A percentile compares a stretch with the other conserved stretches of the same genome.
Conservation (phyloP, 2,888 invertebrate genomes). For the Sericinus montela region DNA sequence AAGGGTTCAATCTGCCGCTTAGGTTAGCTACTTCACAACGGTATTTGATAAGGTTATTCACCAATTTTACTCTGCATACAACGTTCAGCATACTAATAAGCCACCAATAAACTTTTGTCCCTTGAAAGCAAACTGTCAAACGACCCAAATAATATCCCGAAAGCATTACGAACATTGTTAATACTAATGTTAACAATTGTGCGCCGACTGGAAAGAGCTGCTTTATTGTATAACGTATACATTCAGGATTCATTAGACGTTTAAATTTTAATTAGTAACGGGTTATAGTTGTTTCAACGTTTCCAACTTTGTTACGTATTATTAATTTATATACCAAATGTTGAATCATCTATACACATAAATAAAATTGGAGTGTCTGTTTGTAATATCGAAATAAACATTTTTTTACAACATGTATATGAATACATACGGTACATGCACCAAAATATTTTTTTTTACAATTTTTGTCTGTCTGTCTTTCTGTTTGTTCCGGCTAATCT, state of each 20-base stretch:
- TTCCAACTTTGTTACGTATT: too few species aligned
- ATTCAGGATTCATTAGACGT: constrained; percentile 19
- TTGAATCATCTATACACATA: too few species aligned
- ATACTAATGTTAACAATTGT: constrained; percentile 42
- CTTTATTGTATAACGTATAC: constrained; percentile 10
- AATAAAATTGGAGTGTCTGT: too few species aligned
- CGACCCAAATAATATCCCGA: constrained; percentile 31
- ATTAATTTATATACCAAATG: not conserved
- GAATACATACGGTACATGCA: too few species aligned
- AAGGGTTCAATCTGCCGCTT: constrained; percentile 16
- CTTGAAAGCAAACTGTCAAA: constrained; percentile 48
- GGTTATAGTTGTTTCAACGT: not conserved
- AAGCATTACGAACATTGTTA: constrained; percentile 37
- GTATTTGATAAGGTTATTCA: constrained; percentile 18
- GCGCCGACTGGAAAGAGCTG: constrained; percentile 22
- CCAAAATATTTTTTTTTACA: too few species aligned
- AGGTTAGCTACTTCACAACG: constrained; percentile 20
- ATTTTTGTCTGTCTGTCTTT: too few species aligned
- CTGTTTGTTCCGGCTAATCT: too few species aligned
- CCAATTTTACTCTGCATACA: constrained; percentile 29
- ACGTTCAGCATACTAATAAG: constrained; percentile 41
- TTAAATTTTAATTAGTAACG: constrained; percentile 13
- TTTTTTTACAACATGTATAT: too few species aligned
- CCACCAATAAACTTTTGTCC: constrained; percentile 46
- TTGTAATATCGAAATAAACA: too few species aligned